Base-by-base conservation (phyloP, 53 echinoderm and acorn worm species). In the Echinarachnius parma region DNA sequence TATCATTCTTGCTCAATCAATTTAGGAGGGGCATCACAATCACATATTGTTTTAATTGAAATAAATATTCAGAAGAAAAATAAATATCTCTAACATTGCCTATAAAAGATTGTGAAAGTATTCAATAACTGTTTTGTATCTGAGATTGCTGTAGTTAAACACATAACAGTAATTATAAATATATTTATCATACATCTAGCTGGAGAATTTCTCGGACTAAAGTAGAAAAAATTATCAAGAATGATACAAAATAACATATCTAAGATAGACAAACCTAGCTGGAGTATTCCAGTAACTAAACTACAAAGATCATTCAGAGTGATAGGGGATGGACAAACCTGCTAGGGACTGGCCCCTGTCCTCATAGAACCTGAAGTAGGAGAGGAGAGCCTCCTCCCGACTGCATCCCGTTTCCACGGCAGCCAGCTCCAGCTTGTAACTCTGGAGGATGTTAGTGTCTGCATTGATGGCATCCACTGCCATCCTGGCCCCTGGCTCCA, bases 401-500 rank as follows among this genome's bases (percentile, higher is more conserved):
- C 63, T 53, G 31, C 93, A 89, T 57, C 89, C 79, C 32, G 93
- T 89, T 34, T 85, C 85, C 47, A 86, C 55, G 14, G 83, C 59
- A 25, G 77, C 54, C 55, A 93, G 44, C 28, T 75, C 79, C 1
- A 93, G 63, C 60, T 86, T 76, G 21, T 82, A 76, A 22, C 62
- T 48, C 14, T 31, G 49, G 10, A 93, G 66, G 66, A 79, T 39
- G 20, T 2, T 55, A 13, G 13, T 66, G 14, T 89, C 82, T 3
- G 62, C 31, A 33, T 84, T 61, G 48, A 93, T 63, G 0, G 69
- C 77, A n/a, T 89, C 59, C 1, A 93, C 66, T 14, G 93, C 93
- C 79, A 93, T 86, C 63, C 72, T 67, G 31, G 93, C 93, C 35
- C 89, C 93, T 7, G 77, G 75, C 67, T 82, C 80, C 4, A 89